These are phyloP conservation scores for Malacoctenus gilli DNA, from an alignment of 2,797 vertebrate genomes.

Conservation along the genomic window DNA sequence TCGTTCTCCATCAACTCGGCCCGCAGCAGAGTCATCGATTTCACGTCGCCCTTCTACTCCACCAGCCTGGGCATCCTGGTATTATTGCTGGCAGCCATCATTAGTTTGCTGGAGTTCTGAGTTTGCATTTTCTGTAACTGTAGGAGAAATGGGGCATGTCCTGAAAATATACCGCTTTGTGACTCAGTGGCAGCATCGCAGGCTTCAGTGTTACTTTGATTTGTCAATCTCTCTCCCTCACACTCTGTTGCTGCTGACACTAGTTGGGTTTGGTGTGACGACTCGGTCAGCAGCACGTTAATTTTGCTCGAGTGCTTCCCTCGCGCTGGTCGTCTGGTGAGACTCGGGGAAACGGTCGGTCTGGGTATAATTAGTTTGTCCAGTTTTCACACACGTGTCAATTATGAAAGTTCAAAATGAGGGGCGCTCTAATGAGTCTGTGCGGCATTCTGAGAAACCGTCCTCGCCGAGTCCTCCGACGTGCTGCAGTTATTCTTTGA, in stretches of 20 bases:
- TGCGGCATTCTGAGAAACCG: conserved; percentile 25
- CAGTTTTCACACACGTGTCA: conserved; percentile 38
- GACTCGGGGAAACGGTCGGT: conserved; percentile 45
- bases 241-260: conserved; percentile 15
- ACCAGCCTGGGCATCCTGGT: conserved; percentile 95
- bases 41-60: conserved; percentile 98
- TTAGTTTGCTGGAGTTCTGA: conserved; percentile 18
- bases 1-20: conserved; percentile 97
- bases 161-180: conserved; percentile 8
- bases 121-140: conserved; percentile 37
- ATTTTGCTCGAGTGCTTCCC: conserved; percentile 29
- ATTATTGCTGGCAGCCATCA: conserved; percentile 34
- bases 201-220: conserved; percentile 37
- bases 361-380: conserved; percentile 54
- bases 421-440: conserved; percentile 42
- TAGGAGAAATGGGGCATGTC: neutral
- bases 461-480: conserved; percentile 33
- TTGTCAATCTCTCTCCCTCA: conserved; percentile 27
- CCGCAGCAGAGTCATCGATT: conserved; percentile 91
- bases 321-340: conserved; percentile 32
- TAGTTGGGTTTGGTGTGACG: conserved; percentile 24
- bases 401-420: conserved; percentile 60
- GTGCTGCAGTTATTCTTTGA: conserved; percentile 43
- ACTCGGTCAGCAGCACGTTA: conserved; percentile 31
- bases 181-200: conserved; percentile 20